Conservation (phyloP, 1,140 invertebrate genomes). For the Procambarus clarkii region DNA sequence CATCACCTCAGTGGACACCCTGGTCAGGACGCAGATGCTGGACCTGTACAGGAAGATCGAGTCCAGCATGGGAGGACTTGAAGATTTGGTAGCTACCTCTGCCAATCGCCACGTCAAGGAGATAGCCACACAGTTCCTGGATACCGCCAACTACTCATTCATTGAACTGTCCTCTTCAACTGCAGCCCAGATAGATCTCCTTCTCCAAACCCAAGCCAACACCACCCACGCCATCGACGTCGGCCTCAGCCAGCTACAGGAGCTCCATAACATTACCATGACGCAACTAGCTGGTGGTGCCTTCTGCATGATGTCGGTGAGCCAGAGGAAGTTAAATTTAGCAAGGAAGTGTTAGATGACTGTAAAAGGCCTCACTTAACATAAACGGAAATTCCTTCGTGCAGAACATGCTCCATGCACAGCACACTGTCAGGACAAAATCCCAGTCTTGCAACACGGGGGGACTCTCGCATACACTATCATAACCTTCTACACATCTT, state of each 20-base stretch:
- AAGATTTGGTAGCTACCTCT: not conserved
- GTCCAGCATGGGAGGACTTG: not conserved
- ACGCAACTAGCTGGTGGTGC: not conserved
- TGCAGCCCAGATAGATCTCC: not conserved
- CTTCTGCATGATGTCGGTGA: not conserved
- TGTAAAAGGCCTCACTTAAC: too few relatives aligned
- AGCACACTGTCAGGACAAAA: too few relatives aligned
- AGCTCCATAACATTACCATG: not conserved
- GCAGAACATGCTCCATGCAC: too few relatives aligned
- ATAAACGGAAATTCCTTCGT: too few relatives aligned
- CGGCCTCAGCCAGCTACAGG: not conserved
- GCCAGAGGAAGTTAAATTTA: not conserved
- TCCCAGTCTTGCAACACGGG: too few relatives aligned
- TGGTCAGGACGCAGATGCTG: conserved; percentile 1
- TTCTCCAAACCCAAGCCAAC: not conserved
- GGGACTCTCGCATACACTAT: too few relatives aligned
- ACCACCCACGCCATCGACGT: conserved; percentile 7
- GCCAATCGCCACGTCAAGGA: conserved; percentile 14
- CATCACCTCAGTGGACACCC: not conserved
- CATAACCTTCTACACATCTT: too few relatives aligned
- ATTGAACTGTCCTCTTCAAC: not conserved
- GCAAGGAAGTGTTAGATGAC: not conserved
- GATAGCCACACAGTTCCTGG: conserved; percentile 5
- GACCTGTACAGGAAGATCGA: conserved; percentile 12
- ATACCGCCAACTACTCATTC: conserved; percentile 10